Evolutionary conservation across 1,140 invertebrate genomes (phyloP).

Genomic region (Drosophila rhopaloa): DNA sequence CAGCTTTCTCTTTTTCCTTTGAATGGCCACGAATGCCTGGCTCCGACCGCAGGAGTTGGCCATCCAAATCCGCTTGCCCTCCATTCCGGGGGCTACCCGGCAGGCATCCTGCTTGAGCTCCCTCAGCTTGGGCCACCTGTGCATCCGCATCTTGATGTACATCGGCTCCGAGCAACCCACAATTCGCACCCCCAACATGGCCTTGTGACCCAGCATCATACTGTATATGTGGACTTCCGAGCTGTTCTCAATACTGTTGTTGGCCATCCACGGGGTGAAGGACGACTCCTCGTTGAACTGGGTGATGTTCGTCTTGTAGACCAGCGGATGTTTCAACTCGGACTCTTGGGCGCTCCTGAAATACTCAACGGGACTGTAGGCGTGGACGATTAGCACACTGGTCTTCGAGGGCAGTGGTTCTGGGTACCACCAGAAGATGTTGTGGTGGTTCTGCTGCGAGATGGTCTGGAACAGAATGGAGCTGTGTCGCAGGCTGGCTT

Average conservation of each 20-base stretch:
- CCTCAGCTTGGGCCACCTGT: neutral
- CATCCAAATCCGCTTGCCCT: slow-evolving; percentile 35
- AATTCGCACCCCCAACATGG: slow-evolving; percentile 29
- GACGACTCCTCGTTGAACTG: neutral
- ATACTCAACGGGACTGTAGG: neutral
- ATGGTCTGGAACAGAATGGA: slow-evolving; percentile 33
- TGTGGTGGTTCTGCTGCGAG: slow-evolving; percentile 18
- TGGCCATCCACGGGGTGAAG: slow-evolving; percentile 10
- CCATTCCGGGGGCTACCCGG: slow-evolving; percentile 4
- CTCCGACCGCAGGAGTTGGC: slow-evolving; percentile 1
- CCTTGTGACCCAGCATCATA: neutral
- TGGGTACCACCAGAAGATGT: slow-evolving; percentile 47
- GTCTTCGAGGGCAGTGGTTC: slow-evolving; percentile 17
- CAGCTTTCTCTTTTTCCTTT: neutral
- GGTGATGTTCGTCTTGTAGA: slow-evolving; percentile 13
- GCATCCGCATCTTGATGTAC: slow-evolving; percentile 7
- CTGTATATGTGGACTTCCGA: slow-evolving; percentile 24
- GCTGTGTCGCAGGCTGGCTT: neutral
- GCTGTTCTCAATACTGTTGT: neutral
- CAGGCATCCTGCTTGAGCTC: neutral
- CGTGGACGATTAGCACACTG: slow-evolving; percentile 11
- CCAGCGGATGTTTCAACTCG: neutral
- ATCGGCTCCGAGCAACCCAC: slow-evolving; percentile 12
- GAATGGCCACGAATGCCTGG: slow-evolving; percentile 23
- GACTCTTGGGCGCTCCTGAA: neutral